Percentiles rank a stretch among this genome's conserved stretches.
Evolutionary conservation across 2,797 vertebrate species (phyloP).

Genomic region (Lutjanus argentimaculatus): DNA sequence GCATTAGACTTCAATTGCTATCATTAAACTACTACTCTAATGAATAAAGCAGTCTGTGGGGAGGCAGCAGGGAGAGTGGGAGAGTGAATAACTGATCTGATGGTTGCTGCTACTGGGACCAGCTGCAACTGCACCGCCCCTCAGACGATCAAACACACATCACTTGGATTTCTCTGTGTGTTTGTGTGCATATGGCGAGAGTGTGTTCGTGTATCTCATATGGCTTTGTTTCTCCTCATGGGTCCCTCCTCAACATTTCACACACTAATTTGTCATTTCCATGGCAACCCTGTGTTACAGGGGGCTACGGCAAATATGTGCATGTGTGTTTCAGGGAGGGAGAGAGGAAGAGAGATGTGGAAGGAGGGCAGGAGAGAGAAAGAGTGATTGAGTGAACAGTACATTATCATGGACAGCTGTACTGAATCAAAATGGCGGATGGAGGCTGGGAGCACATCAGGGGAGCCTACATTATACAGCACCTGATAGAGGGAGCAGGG

Average conservation of each 20-base stretch:
- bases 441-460: conserved; percentile 81
- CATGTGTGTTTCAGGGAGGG: conserved; percentile 56
- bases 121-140: conserved; percentile 62
- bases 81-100: conserved; percentile 61
- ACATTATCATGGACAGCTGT: conserved; percentile 87
- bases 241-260: conserved; percentile 65
- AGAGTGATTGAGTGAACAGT: conserved; percentile 85
- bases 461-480: conserved; percentile 82
- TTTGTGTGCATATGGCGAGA: conserved; percentile 30
- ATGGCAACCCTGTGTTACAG: conserved; percentile 72
- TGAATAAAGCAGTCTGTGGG: conserved; percentile 71
- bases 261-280: conserved; percentile 76
- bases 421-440: conserved; percentile 89
- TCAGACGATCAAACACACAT: conserved; percentile 64
- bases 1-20: conserved; percentile 57
- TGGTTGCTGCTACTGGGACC: conserved; percentile 63
- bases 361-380: conserved; percentile 70
- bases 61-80: conserved; percentile 20
- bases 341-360: conserved; percentile 64
- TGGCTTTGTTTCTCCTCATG: conserved; percentile 63
- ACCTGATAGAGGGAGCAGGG: conserved; percentile 79
- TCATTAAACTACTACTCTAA: conserved; percentile 65
- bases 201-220: conserved; percentile 40
- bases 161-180: conserved; percentile 45
- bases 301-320: conserved; percentile 64